Conservation (phyloP, 2,888 invertebrate genomes). For the Deilephila elpenor region DNA sequence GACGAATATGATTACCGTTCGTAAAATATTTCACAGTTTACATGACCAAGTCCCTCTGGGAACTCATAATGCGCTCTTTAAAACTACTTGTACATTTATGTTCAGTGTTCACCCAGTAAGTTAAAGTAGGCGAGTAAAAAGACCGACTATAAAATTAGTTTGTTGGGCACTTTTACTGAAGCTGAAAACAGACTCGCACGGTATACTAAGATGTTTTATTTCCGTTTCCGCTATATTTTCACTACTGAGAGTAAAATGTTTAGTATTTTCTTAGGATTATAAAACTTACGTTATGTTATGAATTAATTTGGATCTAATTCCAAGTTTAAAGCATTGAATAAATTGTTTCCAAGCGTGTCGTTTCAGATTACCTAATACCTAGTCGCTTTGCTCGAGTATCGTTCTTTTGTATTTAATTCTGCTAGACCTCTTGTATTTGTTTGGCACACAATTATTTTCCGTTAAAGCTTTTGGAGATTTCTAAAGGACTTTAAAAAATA, state of each 20-base stretch:
- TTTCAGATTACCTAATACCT: neutral
- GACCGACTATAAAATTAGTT: constrained; percentile 40
- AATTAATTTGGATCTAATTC: neutral
- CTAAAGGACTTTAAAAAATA: no score
- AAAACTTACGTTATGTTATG: neutral
- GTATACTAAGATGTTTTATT: constrained; percentile 43
- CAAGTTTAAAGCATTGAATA: neutral
- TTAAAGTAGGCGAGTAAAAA: constrained; percentile 33
- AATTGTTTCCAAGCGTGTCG: neutral
- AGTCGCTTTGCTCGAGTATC: no score
- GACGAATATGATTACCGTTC: neutral
- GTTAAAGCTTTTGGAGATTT: no score
- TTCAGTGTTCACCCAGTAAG: constrained; percentile 31
- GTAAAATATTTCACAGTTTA: constrained; percentile 5
- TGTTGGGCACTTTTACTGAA: constrained; percentile 35
- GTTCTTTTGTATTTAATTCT: neutral
- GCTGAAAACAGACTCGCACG: constrained; percentile 42
- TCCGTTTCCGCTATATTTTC: constrained; percentile 46
- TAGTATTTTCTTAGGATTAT: constrained; percentile 1
- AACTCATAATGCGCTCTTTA: constrained; percentile 15
- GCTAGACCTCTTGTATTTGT: no score
- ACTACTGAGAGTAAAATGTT: constrained; percentile 41
- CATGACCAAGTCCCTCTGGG: neutral
- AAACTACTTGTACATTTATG: constrained; percentile 22
- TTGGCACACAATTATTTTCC: no score